A percentile compares a stretch with the other conserved stretches of the same genome.
phyloP scores from a whole-genome alignment of 2,113 vertebrate genomes.

The Thinocorus orbignyianus region DNA sequence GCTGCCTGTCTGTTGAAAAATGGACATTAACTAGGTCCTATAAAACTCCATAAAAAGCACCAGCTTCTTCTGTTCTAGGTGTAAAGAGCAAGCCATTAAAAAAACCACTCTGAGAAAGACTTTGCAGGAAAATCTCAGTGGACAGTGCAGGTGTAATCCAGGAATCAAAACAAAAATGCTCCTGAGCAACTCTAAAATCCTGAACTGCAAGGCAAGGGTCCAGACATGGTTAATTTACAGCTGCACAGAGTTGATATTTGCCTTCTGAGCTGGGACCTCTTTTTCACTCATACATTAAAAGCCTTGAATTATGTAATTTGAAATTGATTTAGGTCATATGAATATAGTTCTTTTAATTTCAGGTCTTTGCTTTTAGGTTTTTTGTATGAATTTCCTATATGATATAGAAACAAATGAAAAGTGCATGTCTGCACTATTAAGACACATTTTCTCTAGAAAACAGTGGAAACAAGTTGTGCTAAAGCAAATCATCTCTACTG shows the following conservation, averaged over 20 bases:
- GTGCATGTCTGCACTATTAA: not conserved
- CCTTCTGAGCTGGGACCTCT: not conserved
- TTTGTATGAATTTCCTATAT: not conserved
- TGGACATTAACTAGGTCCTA: not conserved
- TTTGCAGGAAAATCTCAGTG: not conserved
- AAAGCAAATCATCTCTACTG: not conserved
- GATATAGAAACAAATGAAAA: not conserved
- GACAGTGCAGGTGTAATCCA: not conserved
- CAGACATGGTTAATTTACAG: not conserved
- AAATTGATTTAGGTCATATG: not conserved
- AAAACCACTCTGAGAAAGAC: not conserved
- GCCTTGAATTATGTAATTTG: not conserved
- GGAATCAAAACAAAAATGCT: not conserved
- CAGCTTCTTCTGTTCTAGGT: not conserved
- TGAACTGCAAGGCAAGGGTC: not conserved
- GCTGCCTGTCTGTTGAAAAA: not conserved
- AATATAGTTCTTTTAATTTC: not conserved
- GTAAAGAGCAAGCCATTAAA: not conserved
- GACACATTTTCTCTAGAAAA: not conserved
- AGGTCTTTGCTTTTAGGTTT: not conserved
- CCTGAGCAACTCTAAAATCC: not conserved
- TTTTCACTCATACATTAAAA: not conserved
- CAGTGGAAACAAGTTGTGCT: not conserved
- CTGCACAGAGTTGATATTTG: not conserved
- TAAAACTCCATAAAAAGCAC: not conserved